These are phyloP conservation scores for Synanthedon vespiformis DNA, from an alignment of 2,888 invertebrate genomes.

Conservation along the genomic window DNA sequence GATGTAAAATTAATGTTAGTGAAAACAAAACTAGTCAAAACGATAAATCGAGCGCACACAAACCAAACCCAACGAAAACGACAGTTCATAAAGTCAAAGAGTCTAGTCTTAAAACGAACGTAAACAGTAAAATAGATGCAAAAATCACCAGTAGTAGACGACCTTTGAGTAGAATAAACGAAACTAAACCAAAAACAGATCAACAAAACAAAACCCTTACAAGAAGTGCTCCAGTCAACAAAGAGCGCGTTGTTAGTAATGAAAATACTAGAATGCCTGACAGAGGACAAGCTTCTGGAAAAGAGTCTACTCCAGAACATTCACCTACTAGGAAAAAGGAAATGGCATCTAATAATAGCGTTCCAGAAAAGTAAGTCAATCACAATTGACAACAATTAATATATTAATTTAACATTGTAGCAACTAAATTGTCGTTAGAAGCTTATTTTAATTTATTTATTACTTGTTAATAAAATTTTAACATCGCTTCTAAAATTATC, in stretches of 20 bases:
- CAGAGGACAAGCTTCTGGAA: conserved; percentile 72
- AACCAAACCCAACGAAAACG: conserved; percentile 59
- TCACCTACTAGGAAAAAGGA: conserved; percentile 59
- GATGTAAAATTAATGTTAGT: conserved; percentile 56
- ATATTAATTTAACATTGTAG: not conserved
- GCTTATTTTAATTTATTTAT: not conserved
- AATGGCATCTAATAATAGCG: conserved; percentile 13
- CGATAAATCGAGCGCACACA: conserved; percentile 36
- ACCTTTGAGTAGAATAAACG: conserved; percentile 40
- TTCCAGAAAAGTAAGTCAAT: conserved; percentile 39
- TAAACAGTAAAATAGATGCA: conserved; percentile 25
- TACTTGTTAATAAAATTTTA: too few species aligned
- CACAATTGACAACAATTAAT: not conserved
- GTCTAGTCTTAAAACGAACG: conserved; percentile 52
- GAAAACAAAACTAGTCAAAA: conserved; percentile 63
- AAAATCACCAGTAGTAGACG: conserved; percentile 32
- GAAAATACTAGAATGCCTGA: conserved; percentile 48
- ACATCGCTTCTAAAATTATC: too few species aligned
- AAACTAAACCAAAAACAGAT: conserved; percentile 26
- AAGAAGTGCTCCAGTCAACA: conserved; percentile 22
- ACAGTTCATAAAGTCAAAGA: conserved; percentile 58
- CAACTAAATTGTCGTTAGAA: not conserved
- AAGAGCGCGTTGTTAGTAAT: conserved; percentile 36
- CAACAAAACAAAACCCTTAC: conserved; percentile 15
- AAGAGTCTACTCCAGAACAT: conserved; percentile 74